Base-by-base conservation (phyloP, 1,140 invertebrate genomes). In the Helicoverpa zea region DNA sequence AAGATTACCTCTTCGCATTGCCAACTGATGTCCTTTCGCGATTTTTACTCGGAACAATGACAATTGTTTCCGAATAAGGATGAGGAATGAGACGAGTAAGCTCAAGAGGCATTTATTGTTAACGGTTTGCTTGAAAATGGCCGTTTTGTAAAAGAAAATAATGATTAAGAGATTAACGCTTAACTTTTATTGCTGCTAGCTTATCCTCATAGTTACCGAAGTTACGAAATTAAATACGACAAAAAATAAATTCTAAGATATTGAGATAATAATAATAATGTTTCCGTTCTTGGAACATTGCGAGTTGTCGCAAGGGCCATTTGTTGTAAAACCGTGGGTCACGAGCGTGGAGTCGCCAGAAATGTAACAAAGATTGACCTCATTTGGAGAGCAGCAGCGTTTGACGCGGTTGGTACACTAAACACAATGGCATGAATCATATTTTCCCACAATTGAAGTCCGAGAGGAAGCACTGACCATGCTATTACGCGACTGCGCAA, bases 21-120 rank as follows among this genome's bases (percentile, higher is more conserved):
- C 87, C 88, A 89, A 88, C 81, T 82, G 75, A 83, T 88, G 86
- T 91, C 90, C 90, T 91, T 93, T 89, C 88, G 89, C 81, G 89
- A 86, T 85, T 83, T 87, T 87, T 86, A 86, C 80, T 79, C 58
- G 63, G 80, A 79, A 91, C 91, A 91, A 91, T 87, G 87, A 88
- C 88, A 85, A 89, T 91, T 91, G 89, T 90, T 80, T 86, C 80
- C 86, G 63, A 84, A 76, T 73, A 81, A 81, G 80, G 76, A 49
- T 70, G 75, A 30, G 49, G 63, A 58, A 79, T 79, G 52, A 59
- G 51, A 14, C 51, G 35, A 75, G 16, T 68, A 68, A 79, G 64
- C 76, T 70, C 64, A 54, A 12, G 35, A 43, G 56, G 35, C 9
- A 43, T 43, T 43, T 75, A 75, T 75, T 64, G 35, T 64, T 66